phyloP scores from a whole-genome alignment of 2,888 invertebrate genomes.

The Andrena minutula region DNA sequence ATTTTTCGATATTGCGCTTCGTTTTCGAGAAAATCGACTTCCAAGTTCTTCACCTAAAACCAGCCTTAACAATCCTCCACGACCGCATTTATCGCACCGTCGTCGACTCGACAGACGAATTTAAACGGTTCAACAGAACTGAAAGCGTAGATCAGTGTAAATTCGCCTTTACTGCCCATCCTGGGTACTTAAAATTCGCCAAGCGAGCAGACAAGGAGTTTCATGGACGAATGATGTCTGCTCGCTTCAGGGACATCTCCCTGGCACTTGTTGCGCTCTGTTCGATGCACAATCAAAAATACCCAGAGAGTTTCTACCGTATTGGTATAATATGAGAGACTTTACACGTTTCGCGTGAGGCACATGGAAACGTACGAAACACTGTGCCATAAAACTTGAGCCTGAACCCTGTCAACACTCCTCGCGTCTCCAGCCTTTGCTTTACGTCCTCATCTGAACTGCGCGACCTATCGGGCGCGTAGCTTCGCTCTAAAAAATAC shows the following conservation, averaged over 20 bases:
- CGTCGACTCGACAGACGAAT: not conserved
- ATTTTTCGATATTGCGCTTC: too few relatives aligned
- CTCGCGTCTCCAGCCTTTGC: not conserved
- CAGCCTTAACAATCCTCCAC: too few relatives aligned
- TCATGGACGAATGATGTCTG: not conserved
- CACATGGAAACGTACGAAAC: not conserved
- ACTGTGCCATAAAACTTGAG: not conserved
- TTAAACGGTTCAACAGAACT: too few relatives aligned
- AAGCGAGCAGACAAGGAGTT: not conserved
- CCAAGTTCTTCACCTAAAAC: too few relatives aligned
- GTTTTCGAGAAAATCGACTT: too few relatives aligned
- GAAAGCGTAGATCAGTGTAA: too few relatives aligned
- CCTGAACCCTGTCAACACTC: not conserved
- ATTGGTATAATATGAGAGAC: not conserved
- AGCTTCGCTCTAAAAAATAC: too few relatives aligned
- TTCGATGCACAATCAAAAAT: not conserved
- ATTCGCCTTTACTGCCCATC: not conserved
- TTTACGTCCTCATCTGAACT: not conserved
- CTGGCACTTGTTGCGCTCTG: slow-evolving; percentile 21
- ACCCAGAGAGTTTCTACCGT: not conserved
- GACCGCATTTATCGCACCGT: not conserved
- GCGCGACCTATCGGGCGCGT: too few relatives aligned
- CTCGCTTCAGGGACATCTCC: not conserved
- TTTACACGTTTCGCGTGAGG: not conserved
- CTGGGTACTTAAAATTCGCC: not conserved